Base-by-base conservation (phyloP, 2,888 invertebrate genomes). In the Eudasyphora cyanicolor region DNA sequence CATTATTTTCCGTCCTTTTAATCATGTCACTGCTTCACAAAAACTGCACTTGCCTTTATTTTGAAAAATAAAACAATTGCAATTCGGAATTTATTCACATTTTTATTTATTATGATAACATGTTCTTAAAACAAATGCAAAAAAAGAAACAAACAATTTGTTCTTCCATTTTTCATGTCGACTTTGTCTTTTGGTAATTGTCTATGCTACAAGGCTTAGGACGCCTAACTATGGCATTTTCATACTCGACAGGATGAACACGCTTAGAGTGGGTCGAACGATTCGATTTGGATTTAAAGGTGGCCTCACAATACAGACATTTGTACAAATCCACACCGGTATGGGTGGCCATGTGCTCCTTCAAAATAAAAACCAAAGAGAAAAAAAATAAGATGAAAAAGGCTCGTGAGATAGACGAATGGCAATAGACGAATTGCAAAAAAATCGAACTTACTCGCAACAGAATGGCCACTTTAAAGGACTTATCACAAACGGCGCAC, bases 261-360 rank as follows among this genome's bases (percentile, higher is more conserved):
- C 90, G 90, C 85, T 91, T 91, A 35, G 89, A 89, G 84, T 91
- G 91, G 0, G 89, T 89, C 84, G 89, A 89, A 89, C 90, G 88
- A 77, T 91, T 91, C 0, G 89, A 90, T 80, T 89, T 89, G 21
- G 90, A 90, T 76, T 89, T 89, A 73, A 90, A 91, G 27, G 90
- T 90, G 83, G 87, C 89, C 10, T 89, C 87, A 51, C 91, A 91
- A 84, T 89, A 89, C 21, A 87, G 86, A 76, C 91, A 91, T 14
- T 89, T 89, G 79, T 91, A 91, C 32, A 91, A 79, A n/a, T 89
- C 89, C 78, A 90, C 89, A 8, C 88, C 87, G 0, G 91, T 91
- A 17, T 91, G 91, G 3, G 89, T 90, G 45, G 91, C 89, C 89
- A 90, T 88, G 71, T 91, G 91, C 73, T 91, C 91, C 90, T 91